These are phyloP conservation scores for Chauna torquata DNA, from an alignment of 2,113 vertebrate genomes.

Conservation along the genomic window DNA sequence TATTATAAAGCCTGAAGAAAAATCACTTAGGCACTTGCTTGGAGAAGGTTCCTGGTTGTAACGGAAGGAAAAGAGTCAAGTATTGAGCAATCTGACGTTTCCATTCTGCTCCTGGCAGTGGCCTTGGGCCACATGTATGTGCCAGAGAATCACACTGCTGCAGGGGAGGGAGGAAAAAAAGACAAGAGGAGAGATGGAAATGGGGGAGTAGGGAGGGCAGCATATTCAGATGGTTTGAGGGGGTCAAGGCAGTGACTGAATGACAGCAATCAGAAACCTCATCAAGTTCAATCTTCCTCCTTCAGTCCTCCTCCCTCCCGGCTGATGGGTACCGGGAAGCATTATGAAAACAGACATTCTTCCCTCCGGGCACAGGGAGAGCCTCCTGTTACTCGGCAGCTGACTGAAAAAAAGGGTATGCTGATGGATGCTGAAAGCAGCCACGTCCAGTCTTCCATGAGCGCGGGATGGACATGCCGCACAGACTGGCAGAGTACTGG, in stretches of 20 bases:
- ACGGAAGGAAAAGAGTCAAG: conserved; percentile 8
- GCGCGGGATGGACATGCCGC: not conserved
- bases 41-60: conserved; percentile 11
- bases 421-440: not conserved
- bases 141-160: not conserved
- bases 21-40: not conserved
- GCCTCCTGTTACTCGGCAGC: not conserved
- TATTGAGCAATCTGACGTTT: conserved; percentile 23
- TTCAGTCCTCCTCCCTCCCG: not conserved
- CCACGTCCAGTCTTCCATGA: not conserved
- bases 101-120: conserved; percentile 21
- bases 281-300: not conserved
- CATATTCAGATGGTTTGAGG: not conserved
- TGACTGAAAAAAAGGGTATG: not conserved
- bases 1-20: conserved; percentile 3
- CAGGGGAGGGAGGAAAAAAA: not conserved
- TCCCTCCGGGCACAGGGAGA: not conserved
- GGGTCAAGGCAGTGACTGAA: not conserved
- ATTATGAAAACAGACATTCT: conserved; percentile 20
- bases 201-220: not conserved
- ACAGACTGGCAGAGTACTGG: not conserved
- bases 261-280: not conserved
- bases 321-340: conserved; percentile 3
- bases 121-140: not conserved
- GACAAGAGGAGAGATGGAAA: not conserved